Base-by-base conservation (phyloP, 1,140 invertebrate species). In the Atta cephalotes region DNA sequence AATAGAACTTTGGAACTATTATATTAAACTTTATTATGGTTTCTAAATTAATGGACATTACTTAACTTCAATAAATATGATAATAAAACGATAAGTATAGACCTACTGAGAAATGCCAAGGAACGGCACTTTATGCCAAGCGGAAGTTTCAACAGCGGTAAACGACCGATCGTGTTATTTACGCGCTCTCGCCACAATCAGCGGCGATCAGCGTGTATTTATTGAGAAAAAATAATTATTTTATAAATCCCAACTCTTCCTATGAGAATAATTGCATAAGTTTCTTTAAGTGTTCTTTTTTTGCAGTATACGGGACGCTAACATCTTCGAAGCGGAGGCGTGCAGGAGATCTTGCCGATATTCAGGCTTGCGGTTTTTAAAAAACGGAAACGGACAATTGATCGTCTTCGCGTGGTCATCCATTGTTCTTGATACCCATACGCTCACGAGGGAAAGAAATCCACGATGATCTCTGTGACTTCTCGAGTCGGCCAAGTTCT, bases 401-500 rank as follows among this genome's bases (percentile, higher is more conserved):
- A 16, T 74, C 58, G 5, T 25, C 51, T 25, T 31, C 16, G 49
- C 31, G 14, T 21, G 51, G 16, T 18, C 31, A 25, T 39, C n/a
- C 49, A 5, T 68, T 51, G 7, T n/a, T 31, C 31, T 53, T 35
- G 28, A 80, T 21, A 81, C 65, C 21, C 31, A 16, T 16, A 21
- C 39, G 60, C 10, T 60, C 9, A 35, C 66, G 39, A 68, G 12
- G 25, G 51, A 77, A 31, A 39, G 49, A 60, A 39, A 39, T 62
- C 35, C 12, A 63, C 62, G 39, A 90, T 87, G 87, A 53, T 49
- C 63, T 45, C 63, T 35, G 77, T 28, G 45, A 51, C 58, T 16
- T 35, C 66, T 53, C 66, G 66, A 74, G 63, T 63, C 65, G 56
- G 25, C 3, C 76, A 66, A 45, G 25, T 77, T 56, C 82, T 79